Evolutionary conservation across 30 jellyfish, hydroid and myxozoan genomes (phyloP).

Genomic region (Haliclystus octoradiatus): DNA sequence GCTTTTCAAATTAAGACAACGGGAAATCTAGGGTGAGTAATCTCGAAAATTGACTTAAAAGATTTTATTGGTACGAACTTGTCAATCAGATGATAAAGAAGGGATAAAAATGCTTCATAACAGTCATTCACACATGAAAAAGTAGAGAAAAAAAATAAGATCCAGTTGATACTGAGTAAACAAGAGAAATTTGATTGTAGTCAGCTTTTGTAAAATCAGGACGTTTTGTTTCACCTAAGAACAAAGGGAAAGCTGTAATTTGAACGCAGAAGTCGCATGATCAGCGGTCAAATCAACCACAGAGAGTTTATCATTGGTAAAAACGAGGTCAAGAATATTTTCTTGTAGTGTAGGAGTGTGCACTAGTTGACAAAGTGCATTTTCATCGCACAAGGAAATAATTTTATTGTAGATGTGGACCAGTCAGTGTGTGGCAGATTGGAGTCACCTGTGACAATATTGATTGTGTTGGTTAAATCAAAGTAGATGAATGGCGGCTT

Average conservation of each 20-base stretch:
- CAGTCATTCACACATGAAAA: not conserved
- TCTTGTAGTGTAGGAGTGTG: too few relatives aligned
- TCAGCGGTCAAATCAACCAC: too few relatives aligned
- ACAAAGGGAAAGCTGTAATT: too few relatives aligned
- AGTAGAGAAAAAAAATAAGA: not conserved
- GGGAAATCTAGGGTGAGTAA: too few relatives aligned
- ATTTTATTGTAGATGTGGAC: not conserved
- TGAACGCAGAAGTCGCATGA: too few relatives aligned
- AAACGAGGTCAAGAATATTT: too few relatives aligned
- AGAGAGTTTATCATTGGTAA: too few relatives aligned
- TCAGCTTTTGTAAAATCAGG: not conserved
- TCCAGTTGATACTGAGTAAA: not conserved
- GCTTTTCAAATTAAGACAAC: not conserved
- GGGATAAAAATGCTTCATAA: not conserved
- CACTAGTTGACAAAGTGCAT: not conserved
- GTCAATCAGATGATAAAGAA: not conserved
- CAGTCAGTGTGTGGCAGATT: not conserved
- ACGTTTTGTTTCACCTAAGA: too few relatives aligned
- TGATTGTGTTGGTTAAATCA: not conserved
- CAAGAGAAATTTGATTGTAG: not conserved
- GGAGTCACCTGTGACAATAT: not conserved
- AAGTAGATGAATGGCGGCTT: constrained; percentile 2
- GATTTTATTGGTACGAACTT: not conserved
- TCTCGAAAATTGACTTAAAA: too few relatives aligned
- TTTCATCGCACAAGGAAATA: not conserved